Evolutionary conservation across 2,113 vertebrate genomes (phyloP).

Genomic region (Elachura formosa): DNA sequence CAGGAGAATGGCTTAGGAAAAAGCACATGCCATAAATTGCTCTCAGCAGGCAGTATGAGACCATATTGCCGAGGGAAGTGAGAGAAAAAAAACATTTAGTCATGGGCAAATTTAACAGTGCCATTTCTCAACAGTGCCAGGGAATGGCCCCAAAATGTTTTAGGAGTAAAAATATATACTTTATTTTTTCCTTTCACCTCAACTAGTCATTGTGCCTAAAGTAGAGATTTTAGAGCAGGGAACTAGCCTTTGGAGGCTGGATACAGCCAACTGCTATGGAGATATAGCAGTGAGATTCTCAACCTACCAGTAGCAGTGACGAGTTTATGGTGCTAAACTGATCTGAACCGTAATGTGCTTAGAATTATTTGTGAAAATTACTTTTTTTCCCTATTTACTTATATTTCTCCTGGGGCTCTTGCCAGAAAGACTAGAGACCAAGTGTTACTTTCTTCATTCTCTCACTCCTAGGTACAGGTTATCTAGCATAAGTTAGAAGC

Average conservation of each 20-base stretch:
- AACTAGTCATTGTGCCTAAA: not conserved
- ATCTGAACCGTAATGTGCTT: not conserved
- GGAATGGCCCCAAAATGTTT: not conserved
- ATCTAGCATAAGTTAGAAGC: not conserved
- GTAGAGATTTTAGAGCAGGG: not conserved
- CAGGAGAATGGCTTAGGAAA: not conserved
- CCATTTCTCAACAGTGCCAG: not conserved
- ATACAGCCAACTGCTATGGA: accelerated
- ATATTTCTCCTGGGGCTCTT: not conserved
- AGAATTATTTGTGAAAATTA: not conserved
- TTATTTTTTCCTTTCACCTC: not conserved
- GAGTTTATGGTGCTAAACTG: not conserved
- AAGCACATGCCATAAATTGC: not conserved
- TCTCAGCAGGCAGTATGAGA: not conserved
- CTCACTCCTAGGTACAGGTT: not conserved
- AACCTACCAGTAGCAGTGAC: not conserved
- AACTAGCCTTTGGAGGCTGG: not conserved
- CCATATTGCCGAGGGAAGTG: not conserved
- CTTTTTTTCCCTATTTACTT: not conserved
- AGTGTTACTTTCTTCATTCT: not conserved
- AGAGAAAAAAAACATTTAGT: not conserved
- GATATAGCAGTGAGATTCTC: not conserved
- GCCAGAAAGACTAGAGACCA: not conserved
- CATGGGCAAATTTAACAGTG: not conserved
- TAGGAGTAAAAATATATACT: not conserved